Conservation (phyloP, 2,797 vertebrate species). For the Lophotriccus pileatus region DNA sequence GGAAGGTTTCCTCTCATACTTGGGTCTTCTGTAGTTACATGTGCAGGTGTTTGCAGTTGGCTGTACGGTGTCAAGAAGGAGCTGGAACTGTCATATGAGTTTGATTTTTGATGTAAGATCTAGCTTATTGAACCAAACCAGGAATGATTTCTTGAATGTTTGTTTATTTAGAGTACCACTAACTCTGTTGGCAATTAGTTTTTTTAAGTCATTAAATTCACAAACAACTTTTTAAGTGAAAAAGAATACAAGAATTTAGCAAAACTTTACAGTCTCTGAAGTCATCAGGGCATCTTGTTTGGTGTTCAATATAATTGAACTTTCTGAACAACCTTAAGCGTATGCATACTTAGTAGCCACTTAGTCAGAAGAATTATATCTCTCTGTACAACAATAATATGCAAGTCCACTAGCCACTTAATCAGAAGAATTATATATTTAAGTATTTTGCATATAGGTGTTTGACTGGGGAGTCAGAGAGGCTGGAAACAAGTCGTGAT, state of each 20-base stretch:
- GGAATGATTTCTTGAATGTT: neutral
- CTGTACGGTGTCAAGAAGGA: neutral
- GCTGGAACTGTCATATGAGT: neutral
- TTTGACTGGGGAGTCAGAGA: neutral
- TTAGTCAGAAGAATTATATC: neutral
- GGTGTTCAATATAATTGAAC: neutral
- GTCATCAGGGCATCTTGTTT: neutral
- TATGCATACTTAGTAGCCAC: neutral
- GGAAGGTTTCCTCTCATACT: neutral
- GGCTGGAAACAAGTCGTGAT: neutral
- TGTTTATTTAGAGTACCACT: neutral
- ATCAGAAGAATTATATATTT: neutral
- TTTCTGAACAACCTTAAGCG: neutral
- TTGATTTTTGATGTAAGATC: neutral
- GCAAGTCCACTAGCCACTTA: neutral
- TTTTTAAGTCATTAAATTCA: neutral
- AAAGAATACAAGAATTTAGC: neutral
- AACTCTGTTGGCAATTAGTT: neutral
- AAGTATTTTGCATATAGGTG: neutral
- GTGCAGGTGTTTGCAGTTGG: neutral
- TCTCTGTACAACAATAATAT: neutral
- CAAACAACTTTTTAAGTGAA: neutral
- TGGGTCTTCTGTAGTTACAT: neutral
- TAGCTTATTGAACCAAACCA: neutral
- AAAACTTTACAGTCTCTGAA: neutral